Evolutionary conservation across 2,888 invertebrate genomes (phyloP), one percentile per base, ranked within the genome.

Genomic region (Drosophila robusta): DNA sequence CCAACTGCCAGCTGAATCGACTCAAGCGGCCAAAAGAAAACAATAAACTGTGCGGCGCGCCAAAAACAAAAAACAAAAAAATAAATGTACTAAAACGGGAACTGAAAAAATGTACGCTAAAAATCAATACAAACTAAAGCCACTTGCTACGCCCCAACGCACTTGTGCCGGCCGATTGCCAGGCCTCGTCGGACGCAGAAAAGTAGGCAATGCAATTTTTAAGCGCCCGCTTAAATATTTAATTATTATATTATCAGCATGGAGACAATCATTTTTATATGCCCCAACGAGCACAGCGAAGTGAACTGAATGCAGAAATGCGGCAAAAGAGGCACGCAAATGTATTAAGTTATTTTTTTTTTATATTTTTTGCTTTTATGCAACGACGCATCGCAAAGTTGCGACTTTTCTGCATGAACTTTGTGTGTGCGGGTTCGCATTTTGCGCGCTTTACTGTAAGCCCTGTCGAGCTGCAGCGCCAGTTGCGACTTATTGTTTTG

Each of bases 31-130:
- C 64, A 57, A 80, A 88, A 75, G 83, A 88, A 88, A 86, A 86
- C 87, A 86, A 88, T 84, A 88, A 88, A 82, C 79, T 65, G 52
- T 78, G 61, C 36, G 69, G 75, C 66, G 45, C 54, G 66, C 62
- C 51, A 49, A 81, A 72, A 61, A 50, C 41, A 47, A 65, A 38
- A 67, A 51, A 57, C n/a, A 5, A 57, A 57, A 44, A 46, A 57
- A 29, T 29, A 29, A 29, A 29, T 29, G 54, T 39, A 38, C 26
- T 22, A 29, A 54, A 39, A 54, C 46, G 39, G 39, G 14, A 9
- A 9, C 34, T 39, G 58, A 47, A 44, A 18, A 36, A 50, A 12
- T 65, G 71, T 26, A 60, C 26, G 39, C 68, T 63, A 51, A 70
- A 81, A 85, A 78, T 82, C 86, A 78, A 82, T 85, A 73, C 26